phyloP scores from a whole-genome alignment of 2,888 invertebrate genomes.

The Stenoptilia bipunctidactyla region DNA sequence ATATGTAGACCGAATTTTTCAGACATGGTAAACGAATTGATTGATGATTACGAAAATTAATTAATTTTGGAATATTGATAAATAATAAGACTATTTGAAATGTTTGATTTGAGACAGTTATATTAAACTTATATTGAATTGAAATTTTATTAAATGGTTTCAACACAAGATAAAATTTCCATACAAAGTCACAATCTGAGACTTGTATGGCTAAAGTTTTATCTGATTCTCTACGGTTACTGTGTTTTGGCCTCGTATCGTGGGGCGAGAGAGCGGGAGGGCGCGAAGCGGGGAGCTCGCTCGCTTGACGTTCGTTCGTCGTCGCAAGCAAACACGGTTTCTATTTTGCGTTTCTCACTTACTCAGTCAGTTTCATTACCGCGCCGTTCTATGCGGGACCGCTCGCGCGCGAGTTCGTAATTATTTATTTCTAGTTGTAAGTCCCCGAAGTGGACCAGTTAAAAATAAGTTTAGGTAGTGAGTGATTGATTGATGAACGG shows the following conservation, averaged over 20 bases:
- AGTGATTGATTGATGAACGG: no score
- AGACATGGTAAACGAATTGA: no score
- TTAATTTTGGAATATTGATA: no score
- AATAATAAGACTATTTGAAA: no score
- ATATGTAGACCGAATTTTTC: no score
- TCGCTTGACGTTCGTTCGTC: not conserved
- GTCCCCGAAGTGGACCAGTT: not conserved
- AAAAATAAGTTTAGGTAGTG: not conserved
- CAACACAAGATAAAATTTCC: no score
- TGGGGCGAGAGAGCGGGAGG: slow-evolving; percentile 46
- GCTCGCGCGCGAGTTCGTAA: slow-evolving; percentile 51
- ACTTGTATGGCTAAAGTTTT: no score
- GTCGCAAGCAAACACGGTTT: slow-evolving; percentile 36
- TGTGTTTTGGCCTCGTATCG: slow-evolving; percentile 58
- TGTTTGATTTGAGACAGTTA: no score
- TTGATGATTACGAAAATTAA: no score
- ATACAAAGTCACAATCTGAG: no score
- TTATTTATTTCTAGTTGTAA: slow-evolving; percentile 30
- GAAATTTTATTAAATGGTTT: no score
- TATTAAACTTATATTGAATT: no score
- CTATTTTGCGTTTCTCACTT: slow-evolving; percentile 66
- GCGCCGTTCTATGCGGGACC: slow-evolving; percentile 42
- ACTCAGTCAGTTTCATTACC: slow-evolving; percentile 51
- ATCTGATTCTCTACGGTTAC: slow-evolving; percentile 40
- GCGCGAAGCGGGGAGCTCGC: slow-evolving; percentile 15